Percentiles rank a stretch among this genome's conserved stretches.
Evolutionary conservation across 2,113 vertebrate species (phyloP).

Genomic region (Tragelaphus strepsiceros): DNA sequence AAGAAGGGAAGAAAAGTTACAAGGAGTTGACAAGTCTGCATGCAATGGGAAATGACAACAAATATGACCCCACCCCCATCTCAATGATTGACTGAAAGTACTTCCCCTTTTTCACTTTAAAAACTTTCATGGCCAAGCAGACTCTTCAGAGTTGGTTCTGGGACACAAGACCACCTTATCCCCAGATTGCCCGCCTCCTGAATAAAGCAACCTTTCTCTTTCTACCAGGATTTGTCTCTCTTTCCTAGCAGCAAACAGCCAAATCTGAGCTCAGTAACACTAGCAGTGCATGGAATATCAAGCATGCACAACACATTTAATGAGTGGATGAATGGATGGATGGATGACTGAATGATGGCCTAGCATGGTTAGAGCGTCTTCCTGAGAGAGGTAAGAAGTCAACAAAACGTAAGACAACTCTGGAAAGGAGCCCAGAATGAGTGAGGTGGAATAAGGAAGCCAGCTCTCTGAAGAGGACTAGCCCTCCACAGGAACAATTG

Average conservation of each 20-base stretch:
- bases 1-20: neutral
- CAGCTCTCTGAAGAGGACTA: neutral
- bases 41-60: neutral
- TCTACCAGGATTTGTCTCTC: neutral
- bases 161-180: rapidly evolving
- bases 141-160: neutral
- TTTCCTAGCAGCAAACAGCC: neutral
- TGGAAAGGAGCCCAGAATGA: neutral
- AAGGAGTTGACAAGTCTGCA: neutral
- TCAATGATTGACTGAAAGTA: neutral
- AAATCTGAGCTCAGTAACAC: neutral
- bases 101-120: neutral
- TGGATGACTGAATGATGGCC: neutral
- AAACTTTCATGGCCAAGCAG: neutral
- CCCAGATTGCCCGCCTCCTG: neutral
- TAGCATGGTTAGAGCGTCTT: neutral
- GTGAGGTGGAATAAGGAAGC: neutral
- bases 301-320: neutral
- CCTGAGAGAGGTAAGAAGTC: neutral
- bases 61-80: neutral
- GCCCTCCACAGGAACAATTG: neutral
- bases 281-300: neutral
- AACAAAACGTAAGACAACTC: neutral
- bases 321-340: neutral
- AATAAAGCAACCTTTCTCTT: neutral